A percentile compares a stretch with the other conserved stretches of the same genome.
These are phyloP conservation scores for Orthonychiurus folsomi DNA, from an alignment of 2,888 invertebrate genomes.

Conservation along the genomic window DNA sequence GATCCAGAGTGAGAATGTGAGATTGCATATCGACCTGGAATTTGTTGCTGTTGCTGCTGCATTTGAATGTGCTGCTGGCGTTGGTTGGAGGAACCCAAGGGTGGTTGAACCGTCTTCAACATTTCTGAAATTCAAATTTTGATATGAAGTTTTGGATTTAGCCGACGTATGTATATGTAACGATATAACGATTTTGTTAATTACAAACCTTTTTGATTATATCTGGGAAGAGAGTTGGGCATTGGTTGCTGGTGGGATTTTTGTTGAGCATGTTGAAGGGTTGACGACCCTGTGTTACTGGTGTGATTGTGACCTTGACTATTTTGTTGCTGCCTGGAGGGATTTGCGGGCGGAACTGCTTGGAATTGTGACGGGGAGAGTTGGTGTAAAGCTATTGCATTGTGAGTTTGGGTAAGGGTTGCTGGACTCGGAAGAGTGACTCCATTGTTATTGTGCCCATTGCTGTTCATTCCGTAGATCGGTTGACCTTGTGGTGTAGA, in stretches of 20 bases:
- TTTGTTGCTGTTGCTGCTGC: neutral
- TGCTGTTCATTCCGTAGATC: constrained; percentile 15
- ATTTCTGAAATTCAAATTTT: neutral
- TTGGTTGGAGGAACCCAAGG: neutral
- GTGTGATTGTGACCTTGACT: neutral
- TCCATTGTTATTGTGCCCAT: constrained; percentile 32
- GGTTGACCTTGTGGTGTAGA: constrained; percentile 9
- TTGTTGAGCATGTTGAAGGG: constrained; percentile 15
- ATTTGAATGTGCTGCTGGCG: neutral
- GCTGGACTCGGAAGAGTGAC: constrained; percentile 39
- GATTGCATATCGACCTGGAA: constrained; percentile 5
- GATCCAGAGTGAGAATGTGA: neutral
- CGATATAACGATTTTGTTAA: too few relatives aligned
- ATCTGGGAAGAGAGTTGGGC: constrained; percentile 38
- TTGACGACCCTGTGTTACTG: neutral
- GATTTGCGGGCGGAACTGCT: constrained; percentile 21
- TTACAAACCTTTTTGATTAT: constrained; percentile 34
- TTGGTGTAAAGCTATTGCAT: constrained; percentile 24
- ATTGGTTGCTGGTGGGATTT: constrained; percentile 23
- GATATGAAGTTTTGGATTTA: too few relatives aligned
- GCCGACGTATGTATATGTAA: too few relatives aligned
- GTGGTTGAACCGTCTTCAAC: neutral
- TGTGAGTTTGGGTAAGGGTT: constrained; percentile 18
- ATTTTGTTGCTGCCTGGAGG: constrained; percentile 17
- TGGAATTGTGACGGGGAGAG: constrained; percentile 35